Conservation (phyloP, 2,113 vertebrate species). For the Mustela nigripes region DNA sequence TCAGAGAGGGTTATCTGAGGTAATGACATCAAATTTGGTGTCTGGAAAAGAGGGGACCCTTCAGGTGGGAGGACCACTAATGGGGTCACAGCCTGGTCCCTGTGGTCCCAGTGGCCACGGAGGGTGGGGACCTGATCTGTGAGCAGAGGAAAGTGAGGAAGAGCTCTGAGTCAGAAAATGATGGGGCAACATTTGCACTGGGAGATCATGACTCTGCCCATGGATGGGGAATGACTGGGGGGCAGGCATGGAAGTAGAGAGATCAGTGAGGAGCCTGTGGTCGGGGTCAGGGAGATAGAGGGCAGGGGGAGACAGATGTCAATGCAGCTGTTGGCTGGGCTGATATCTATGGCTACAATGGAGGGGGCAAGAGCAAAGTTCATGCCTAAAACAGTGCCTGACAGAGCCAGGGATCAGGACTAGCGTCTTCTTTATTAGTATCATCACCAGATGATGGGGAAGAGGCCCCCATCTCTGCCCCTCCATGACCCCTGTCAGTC, state of each 20-base stretch:
- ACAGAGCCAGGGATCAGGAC: too few species aligned
- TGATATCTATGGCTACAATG: accelerated
- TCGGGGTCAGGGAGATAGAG: accelerated
- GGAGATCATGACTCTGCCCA: not conserved
- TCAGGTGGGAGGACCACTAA: not conserved
- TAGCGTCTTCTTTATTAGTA: too few species aligned
- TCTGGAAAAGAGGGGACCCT: not conserved
- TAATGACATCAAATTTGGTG: not conserved
- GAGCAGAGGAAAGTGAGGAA: not conserved
- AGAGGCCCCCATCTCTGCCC: too few species aligned
- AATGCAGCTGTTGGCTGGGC: not conserved
- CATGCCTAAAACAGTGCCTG: too few species aligned
- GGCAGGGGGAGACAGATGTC: too few species aligned
- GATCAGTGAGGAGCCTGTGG: not conserved
- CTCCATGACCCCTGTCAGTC: not conserved
- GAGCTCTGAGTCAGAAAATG: not conserved
- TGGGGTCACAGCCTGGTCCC: not conserved
- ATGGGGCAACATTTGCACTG: accelerated
- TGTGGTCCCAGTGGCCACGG: accelerated
- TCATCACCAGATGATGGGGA: too few species aligned
- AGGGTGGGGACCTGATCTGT: not conserved
- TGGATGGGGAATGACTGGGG: not conserved
- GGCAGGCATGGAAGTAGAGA: not conserved
- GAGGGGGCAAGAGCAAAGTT: not conserved
- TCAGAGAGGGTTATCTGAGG: not conserved